phyloP scores from a whole-genome alignment of 2,888 invertebrate species.

The Zelleria hepariella region DNA sequence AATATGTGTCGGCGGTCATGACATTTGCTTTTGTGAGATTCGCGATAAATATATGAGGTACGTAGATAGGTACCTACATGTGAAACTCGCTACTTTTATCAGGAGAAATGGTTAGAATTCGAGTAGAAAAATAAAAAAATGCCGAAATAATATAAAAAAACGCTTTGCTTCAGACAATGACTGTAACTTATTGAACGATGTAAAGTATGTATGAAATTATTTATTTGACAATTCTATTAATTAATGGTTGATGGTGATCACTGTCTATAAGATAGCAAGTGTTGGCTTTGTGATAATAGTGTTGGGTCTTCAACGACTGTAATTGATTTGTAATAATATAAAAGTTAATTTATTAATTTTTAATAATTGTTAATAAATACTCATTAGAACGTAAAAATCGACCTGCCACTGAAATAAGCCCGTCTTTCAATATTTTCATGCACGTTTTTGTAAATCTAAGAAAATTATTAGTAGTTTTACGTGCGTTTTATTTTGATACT shows the following conservation, averaged over 20 bases:
- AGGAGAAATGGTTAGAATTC: neutral
- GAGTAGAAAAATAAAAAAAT: constrained; percentile 44
- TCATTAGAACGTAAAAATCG: neutral
- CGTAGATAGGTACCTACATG: neutral
- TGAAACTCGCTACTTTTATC: neutral
- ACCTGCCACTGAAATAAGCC: neutral
- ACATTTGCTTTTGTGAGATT: neutral
- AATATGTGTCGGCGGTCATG: neutral
- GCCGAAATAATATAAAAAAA: constrained; percentile 30
- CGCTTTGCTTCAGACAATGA: constrained; percentile 63
- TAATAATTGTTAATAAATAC: neutral
- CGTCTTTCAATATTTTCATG: neutral
- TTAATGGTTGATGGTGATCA: constrained; percentile 31
- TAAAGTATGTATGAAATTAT: constrained; percentile 17
- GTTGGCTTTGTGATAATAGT: constrained; percentile 65
- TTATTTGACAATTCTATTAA: constrained; percentile 22
- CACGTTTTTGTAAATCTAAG: neutral
- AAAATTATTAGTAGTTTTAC: neutral
- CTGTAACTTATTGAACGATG: constrained; percentile 41
- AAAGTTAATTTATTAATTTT: neutral
- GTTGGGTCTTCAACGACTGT: constrained; percentile 9
- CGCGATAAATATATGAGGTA: too few relatives aligned
- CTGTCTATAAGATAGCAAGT: constrained; percentile 54
- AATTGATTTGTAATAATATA: constrained; percentile 1
- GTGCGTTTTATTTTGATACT: neutral